Percentiles rank a stretch among this genome's conserved stretches.
These are phyloP conservation scores for Gibbula magus DNA, from an alignment of 2,888 invertebrate genomes.

Conservation along the genomic window DNA sequence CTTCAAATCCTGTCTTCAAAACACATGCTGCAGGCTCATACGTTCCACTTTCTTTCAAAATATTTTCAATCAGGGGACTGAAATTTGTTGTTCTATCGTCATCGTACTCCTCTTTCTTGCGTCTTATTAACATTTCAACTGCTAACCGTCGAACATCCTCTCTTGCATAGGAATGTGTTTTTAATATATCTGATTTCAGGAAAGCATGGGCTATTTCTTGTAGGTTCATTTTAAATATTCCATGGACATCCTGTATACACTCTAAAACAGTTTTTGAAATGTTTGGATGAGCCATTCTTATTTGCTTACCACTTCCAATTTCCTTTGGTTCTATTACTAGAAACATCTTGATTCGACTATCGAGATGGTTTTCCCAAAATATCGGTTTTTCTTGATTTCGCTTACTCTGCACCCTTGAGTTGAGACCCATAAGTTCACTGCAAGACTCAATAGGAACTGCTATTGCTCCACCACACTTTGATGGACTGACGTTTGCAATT, in stretches of 20 bases:
- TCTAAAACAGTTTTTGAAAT: conserved; percentile 26
- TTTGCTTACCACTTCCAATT: conserved; percentile 27
- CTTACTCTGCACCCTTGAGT: neutral
- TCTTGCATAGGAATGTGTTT: conserved; percentile 2
- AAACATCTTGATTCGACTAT: conserved; percentile 11
- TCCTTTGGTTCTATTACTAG: conserved; percentile 32
- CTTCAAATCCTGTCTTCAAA: neutral
- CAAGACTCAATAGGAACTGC: conserved; percentile 36
- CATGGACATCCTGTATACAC: neutral
- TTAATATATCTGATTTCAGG: conserved; percentile 12
- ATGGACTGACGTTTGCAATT: neutral
- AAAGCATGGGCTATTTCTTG: neutral
- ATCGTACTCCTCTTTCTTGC: conserved; percentile 32
- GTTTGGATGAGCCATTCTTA: conserved; percentile 33
- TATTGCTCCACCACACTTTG: conserved; percentile 12
- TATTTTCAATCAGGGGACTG: conserved; percentile 30
- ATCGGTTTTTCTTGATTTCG: neutral
- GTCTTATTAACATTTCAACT: conserved; percentile 28
- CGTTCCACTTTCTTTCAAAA: neutral
- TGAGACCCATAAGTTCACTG: conserved; percentile 26
- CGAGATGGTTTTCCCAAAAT: conserved; percentile 28
- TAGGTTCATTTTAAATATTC: neutral
- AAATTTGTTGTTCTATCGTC: conserved; percentile 14
- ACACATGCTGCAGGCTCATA: neutral
- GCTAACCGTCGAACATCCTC: neutral